A percentile compares a stretch with the other conserved stretches of the same genome.
These are phyloP conservation scores for Diphyllodes magnificus DNA, from an alignment of 2,113 vertebrate genomes.

Conservation along the genomic window DNA sequence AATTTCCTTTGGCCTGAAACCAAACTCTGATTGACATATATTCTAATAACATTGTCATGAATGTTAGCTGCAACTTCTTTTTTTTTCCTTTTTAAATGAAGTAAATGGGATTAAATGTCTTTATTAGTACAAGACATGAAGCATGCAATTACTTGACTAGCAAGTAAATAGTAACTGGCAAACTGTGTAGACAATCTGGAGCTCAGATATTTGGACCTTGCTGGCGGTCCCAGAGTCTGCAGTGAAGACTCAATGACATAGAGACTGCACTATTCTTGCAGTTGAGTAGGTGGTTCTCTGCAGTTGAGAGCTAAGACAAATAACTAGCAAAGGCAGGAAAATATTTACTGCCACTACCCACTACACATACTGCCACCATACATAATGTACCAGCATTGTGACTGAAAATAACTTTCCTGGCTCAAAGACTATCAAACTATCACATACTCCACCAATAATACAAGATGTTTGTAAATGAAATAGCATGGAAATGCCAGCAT, in stretches of 20 bases:
- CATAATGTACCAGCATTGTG: slow-evolving; percentile 13
- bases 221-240: neutral
- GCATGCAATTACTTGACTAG: neutral
- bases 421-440: neutral
- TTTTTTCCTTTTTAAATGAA: neutral
- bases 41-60: neutral
- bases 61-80: neutral
- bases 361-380: slow-evolving; percentile 11
- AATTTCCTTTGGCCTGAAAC: neutral
- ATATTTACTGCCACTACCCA: slow-evolving; percentile 53
- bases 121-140: neutral
- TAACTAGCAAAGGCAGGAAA: slow-evolving; percentile 44
- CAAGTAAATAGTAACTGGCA: slow-evolving; percentile 8
- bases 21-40: neutral
- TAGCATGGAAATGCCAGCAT: neutral
- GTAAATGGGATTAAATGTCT: neutral
- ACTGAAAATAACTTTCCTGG: slow-evolving; percentile 29
- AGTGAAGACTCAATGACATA: neutral
- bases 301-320: slow-evolving; percentile 33
- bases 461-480: neutral
- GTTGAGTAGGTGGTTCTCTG: slow-evolving; percentile 50
- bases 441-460: neutral
- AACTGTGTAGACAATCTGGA: slow-evolving; percentile 9
- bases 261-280: slow-evolving; percentile 24
- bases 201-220: slow-evolving; percentile 2